Evolutionary conservation across 2,797 vertebrate genomes (phyloP).

Genomic region (Pangasius sanitwongsei): DNA sequence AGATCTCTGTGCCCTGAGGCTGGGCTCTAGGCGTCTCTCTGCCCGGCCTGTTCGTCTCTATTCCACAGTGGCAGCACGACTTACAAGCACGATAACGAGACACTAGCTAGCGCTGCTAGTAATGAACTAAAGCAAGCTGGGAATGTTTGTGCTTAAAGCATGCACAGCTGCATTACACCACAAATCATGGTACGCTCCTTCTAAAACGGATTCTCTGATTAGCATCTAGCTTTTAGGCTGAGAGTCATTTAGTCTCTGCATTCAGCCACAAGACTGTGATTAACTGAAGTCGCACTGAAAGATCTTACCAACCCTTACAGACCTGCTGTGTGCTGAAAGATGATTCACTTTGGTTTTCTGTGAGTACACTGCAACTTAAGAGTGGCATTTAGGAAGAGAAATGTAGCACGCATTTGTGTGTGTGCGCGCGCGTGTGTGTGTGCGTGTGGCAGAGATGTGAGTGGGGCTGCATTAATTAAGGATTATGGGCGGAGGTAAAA

Average conservation of each 20-base stretch:
- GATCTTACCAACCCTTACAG: background rate
- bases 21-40: constrained; percentile 37
- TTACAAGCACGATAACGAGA: constrained; percentile 1
- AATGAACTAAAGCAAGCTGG: constrained; percentile 2
- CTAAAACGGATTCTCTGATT: background rate
- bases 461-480: constrained; percentile 73
- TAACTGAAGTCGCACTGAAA: background rate
- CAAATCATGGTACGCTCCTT: background rate
- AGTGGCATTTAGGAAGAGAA: constrained; percentile 11
- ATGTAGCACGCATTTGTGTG: constrained; percentile 34
- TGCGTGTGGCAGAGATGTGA: constrained; percentile 35
- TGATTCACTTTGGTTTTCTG: background rate
- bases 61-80: constrained; percentile 23
- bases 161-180: background rate
- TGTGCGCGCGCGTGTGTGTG: constrained; percentile 47
- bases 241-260: background rate
- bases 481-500: constrained; percentile 74
- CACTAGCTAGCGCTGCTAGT: background rate
- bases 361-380: background rate
- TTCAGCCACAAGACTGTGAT: constrained; percentile 7
- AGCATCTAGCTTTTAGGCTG: background rate
- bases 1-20: constrained; percentile 52
- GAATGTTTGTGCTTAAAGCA: background rate
- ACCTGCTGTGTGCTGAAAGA: background rate
- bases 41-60: constrained; percentile 7